These are phyloP conservation scores for Morinoia aosen DNA, from an alignment of 2,888 invertebrate genomes.

Conservation along the genomic window DNA sequence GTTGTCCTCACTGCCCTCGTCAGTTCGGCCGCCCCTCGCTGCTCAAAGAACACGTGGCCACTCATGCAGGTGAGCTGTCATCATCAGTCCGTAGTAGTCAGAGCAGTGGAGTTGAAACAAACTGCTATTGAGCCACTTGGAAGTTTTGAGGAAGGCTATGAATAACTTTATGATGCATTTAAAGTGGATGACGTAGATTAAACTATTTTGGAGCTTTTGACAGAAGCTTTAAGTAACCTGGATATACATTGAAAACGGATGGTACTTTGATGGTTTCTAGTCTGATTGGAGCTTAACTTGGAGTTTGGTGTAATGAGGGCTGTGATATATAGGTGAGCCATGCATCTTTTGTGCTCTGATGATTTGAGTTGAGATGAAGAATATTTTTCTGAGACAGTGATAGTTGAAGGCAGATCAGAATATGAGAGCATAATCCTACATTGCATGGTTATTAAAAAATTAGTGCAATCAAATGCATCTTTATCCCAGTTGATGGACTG, in stretches of 20 bases:
- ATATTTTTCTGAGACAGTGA: too few relatives aligned
- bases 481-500: too few relatives aligned
- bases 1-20: conserved; percentile 15
- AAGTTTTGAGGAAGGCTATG: too few relatives aligned
- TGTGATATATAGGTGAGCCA: background rate
- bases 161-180: too few relatives aligned
- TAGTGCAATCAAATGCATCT: too few relatives aligned
- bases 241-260: background rate
- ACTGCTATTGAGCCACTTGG: too few relatives aligned
- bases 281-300: background rate
- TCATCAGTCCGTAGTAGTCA: background rate
- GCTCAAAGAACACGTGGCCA: background rate
- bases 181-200: too few relatives aligned
- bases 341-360: background rate
- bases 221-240: background rate
- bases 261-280: background rate
- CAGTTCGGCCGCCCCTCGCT: conserved; percentile 22
- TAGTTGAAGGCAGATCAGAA: too few relatives aligned
- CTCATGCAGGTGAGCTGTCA: background rate
- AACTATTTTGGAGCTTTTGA: too few relatives aligned
- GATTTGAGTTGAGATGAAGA: too few relatives aligned
- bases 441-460: too few relatives aligned
- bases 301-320: background rate
- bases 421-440: too few relatives aligned
- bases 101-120: background rate